Evolutionary conservation across 2,113 vertebrate species (phyloP), one percentile per base, ranked within the genome.

Genomic region (Eulemur macaco): DNA sequence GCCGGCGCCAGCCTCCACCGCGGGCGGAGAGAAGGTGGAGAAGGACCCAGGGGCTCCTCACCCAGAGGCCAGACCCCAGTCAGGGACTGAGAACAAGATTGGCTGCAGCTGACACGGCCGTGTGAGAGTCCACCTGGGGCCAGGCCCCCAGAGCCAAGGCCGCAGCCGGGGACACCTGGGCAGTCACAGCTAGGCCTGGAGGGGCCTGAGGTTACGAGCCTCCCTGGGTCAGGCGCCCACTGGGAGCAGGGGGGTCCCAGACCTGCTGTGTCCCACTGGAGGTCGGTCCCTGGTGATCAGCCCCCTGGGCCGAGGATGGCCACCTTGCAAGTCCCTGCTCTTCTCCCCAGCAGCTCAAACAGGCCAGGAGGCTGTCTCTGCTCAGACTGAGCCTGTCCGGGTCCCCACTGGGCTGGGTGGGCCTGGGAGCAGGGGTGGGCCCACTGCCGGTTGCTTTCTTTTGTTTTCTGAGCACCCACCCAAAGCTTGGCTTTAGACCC

Each of bases 401-500:
- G 56, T 60, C 58, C 20, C 58, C 25, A 27, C 58, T 60, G 58
- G 25, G 11, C 29, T 0, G 5, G 25, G 34, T 1, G 21, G 12
- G 25, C 1, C 0, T 3, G 18, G 39, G 42, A n/a, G 78, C 1
- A 8, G 10, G 10, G 13, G 10, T 0, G 8, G 18, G 29, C 6
- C 37, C 1, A 0, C 1, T 0, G 14, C 50, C 8, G 6, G 63
- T 77, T 10, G 23, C 11, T 58, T 37, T 5, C 5, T 27, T 45
- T 34, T 73, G 27, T 88, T 60, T 45, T n/a, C 64, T 34, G 47
- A 20, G 12, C 58, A 15, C 14, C 39, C 8, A 2, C 17, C 31
- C 18, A 25, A 47, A 29, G 8, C 64, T 74, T 6, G 18, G 8
- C 39, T 60, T 66, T 7, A 86, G 77, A 54, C 4, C 0, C 37